Evolutionary conservation across 1,140 invertebrate species (phyloP).

Genomic region (Drosophila nikananu): DNA sequence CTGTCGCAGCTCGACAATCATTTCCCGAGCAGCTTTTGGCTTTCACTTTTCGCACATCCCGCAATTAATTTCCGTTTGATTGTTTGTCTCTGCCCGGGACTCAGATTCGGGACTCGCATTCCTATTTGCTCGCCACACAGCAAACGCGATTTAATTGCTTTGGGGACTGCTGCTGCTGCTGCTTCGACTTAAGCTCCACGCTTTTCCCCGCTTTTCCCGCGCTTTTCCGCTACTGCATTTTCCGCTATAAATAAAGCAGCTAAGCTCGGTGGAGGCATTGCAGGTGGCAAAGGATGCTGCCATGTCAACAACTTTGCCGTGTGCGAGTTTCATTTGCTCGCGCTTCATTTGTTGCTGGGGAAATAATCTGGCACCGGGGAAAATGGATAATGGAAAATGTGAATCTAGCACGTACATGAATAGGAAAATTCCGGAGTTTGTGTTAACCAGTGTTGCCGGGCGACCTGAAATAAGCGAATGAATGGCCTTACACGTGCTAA

Average conservation of each 20-base stretch:
- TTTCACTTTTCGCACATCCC: conserved; percentile 72
- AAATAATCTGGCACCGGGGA: conserved; percentile 10
- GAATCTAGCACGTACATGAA: background rate
- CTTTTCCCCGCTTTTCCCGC: background rate
- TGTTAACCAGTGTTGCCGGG: conserved; percentile 8
- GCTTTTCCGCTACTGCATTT: conserved; percentile 40
- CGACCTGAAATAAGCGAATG: background rate
- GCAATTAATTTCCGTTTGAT: conserved; percentile 82
- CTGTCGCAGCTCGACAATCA: conserved; percentile 21
- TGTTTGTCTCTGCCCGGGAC: conserved; percentile 62
- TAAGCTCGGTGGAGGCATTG: conserved; percentile 34
- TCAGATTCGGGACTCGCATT: conserved; percentile 2
- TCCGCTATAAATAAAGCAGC: conserved; percentile 69
- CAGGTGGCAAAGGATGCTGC: conserved; percentile 27
- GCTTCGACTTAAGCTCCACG: conserved; percentile 25
- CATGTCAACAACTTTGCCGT: conserved; percentile 66
- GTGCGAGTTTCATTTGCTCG: conserved; percentile 65
- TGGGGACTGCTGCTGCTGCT: conserved; percentile 44
- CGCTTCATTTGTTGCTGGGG: conserved; percentile 58
- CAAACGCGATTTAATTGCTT: conserved; percentile 69
- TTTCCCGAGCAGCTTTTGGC: conserved; percentile 42
- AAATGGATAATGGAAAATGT: conserved; percentile 8
- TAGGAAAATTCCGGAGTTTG: background rate
- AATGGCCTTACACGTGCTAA: background rate
- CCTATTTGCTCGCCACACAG: conserved; percentile 20